Base-by-base conservation (phyloP, 2,888 invertebrate genomes). In the Eristalis tenax region DNA sequence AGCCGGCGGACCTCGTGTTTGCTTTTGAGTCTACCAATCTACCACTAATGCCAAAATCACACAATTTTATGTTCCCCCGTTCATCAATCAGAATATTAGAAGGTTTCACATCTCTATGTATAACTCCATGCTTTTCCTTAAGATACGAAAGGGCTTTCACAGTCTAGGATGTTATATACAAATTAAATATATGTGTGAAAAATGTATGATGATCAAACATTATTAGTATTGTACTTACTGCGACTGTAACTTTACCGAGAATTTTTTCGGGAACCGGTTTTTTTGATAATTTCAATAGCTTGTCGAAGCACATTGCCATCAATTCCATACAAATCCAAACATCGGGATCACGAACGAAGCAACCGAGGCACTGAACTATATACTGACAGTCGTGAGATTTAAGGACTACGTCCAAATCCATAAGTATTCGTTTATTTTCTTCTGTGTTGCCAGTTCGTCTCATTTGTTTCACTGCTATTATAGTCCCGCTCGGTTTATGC, bases 321-420 rank as follows among this genome's bases (percentile, higher is more conserved):
- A 99, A 94, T 94, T 99, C 99, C 99, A 99, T 99, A 93, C 99
- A 99, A 92, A 99, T 99, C 98, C 99, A 99, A 0, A 99, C 99
- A 93, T 99, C 99, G 0, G 98, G 97, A 92, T 98, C 98, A 0
- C 98, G 98, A 76, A 99, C 98, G 94, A 99, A 99, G 94, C 98
- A 99, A 59, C 99, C 99, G 91, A 98, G 95, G 93, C 99, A 99
- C 92, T 98, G 96, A 90, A 99, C 99, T 90, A 99, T 99, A 94
- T 97, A 99, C 50, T 97, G 97, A 93, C 99, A 99, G 93, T 98
- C 98, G 91, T 98, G 98, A 26, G 99, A 99, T 89, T 99, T 97
- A n/a, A 99, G 95, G 79, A 99, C 99, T 66, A 99, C 99, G 93
- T 99, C 99, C 89, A 99, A 94, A 93, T 99, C 99, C 99, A 99